Evolutionary conservation across 2,888 invertebrate species (phyloP).

Genomic region (Masnerella sp.): DNA sequence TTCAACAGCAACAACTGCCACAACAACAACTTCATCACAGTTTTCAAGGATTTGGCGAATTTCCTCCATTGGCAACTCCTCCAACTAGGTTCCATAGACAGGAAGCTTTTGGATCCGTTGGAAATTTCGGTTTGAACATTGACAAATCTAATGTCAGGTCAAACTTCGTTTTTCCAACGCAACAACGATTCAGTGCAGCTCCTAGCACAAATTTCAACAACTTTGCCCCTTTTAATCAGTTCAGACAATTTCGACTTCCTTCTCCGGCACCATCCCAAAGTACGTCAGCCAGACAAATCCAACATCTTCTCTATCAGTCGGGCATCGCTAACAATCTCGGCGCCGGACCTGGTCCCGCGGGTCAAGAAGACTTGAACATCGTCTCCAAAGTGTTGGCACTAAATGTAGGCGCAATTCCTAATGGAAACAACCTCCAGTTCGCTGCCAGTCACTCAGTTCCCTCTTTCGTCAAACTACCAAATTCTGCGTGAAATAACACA

Average conservation of each 20-base stretch:
- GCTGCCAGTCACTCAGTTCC: constrained; percentile 35
- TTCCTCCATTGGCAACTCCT: constrained; percentile 75
- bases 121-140: constrained; percentile 82
- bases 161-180: constrained; percentile 62
- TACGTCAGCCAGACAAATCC: constrained; percentile 81
- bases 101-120: constrained; percentile 76
- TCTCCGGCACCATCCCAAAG: constrained; percentile 13
- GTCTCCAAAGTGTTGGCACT: constrained; percentile 89
- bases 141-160: constrained; percentile 57
- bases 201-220: constrained; percentile 62
- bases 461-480: constrained; percentile 37
- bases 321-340: constrained; percentile 80
- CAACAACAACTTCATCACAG: constrained; percentile 70
- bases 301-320: constrained; percentile 83
- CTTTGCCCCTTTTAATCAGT: constrained; percentile 52
- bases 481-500: constrained; percentile 53
- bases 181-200: constrained; percentile 47
- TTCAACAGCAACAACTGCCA: constrained; percentile 64
- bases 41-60: constrained; percentile 67
- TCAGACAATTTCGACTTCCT: constrained; percentile 58
- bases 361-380: constrained; percentile 87
- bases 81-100: constrained; percentile 75
- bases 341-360: constrained; percentile 65
- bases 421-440: constrained; percentile 64
- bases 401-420: constrained; percentile 84